A percentile compares a stretch with the other conserved stretches of the same genome.
These are phyloP conservation scores for Cladopsammia gracilis DNA, from an alignment of 64 coral and sea anemone genomes.

Conservation along the genomic window DNA sequence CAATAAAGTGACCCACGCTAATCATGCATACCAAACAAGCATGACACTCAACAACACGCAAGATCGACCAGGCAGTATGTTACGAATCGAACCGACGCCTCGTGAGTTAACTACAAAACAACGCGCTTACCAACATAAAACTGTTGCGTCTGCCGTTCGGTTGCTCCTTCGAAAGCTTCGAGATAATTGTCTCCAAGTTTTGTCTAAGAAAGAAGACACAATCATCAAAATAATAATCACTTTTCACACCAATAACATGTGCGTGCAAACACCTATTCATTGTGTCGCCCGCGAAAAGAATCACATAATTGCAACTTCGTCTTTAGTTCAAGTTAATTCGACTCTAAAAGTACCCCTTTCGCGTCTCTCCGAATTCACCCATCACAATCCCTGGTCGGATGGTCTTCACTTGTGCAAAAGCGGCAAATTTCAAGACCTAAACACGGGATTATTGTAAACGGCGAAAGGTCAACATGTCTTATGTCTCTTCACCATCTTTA, in stretches of 20 bases:
- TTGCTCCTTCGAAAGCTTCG: constrained; percentile 78
- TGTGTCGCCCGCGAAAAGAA: constrained; percentile 41
- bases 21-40: constrained; percentile 31
- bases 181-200: constrained; percentile 79
- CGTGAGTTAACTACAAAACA: neutral
- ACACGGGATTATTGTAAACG: constrained; percentile 58
- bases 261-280: constrained; percentile 58
- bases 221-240: constrained; percentile 22
- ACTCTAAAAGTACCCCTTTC: constrained; percentile 63
- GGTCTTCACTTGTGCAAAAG: constrained; percentile 21
- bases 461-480: constrained; percentile 80
- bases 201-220: constrained; percentile 43
- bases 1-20: constrained; percentile 14
- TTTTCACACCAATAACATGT: constrained; percentile 52
- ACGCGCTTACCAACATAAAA: constrained; percentile 70
- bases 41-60: constrained; percentile 49
- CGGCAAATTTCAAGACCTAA: constrained; percentile 34
- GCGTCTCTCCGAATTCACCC: constrained; percentile 68
- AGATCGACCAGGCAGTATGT: constrained; percentile 60
- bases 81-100: constrained; percentile 52
- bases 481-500: constrained; percentile 61
- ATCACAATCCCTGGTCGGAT: constrained; percentile 41
- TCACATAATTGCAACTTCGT: constrained; percentile 21
- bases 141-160: constrained; percentile 63
- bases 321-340: neutral